A percentile compares a stretch with the other conserved stretches of the same genome.
phyloP scores from a whole-genome alignment of 2,797 vertebrate species.

The Sebastiscus albofasciatus region DNA sequence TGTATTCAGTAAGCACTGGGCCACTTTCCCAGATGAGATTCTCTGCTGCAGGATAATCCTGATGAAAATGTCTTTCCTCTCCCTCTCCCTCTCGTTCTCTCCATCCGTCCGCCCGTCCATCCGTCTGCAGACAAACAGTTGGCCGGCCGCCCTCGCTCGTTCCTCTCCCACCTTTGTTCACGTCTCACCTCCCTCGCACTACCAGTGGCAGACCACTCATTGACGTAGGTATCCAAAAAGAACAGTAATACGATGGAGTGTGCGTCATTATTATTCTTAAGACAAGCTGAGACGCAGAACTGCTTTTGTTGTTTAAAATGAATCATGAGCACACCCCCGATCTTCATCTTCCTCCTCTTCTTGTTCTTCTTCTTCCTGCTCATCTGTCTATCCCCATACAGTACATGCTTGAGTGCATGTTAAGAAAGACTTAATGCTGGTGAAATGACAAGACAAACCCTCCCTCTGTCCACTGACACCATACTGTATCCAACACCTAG shows the following conservation, averaged over 20 bases:
- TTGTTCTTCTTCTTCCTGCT: not conserved
- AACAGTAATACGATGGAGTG: not conserved
- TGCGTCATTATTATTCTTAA: conserved; percentile 9
- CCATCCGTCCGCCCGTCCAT: not conserved
- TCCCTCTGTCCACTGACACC: not conserved
- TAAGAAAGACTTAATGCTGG: not conserved
- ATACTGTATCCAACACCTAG: not conserved
- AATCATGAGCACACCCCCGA: conserved; percentile 19
- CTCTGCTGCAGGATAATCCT: conserved; percentile 65
- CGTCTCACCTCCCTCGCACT: conserved; percentile 29
- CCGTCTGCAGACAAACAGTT: not conserved
- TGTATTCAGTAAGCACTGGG: conserved; percentile 46
- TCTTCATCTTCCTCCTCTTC: not conserved
- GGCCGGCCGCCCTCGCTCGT: not conserved
- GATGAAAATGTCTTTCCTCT: conserved; percentile 55
- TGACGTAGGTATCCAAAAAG: conserved; percentile 9
- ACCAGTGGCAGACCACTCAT: not conserved
- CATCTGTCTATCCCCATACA: not conserved
- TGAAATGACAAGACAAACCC: not conserved
- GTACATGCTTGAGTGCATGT: not conserved
- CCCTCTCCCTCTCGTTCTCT: not conserved
- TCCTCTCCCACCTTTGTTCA: conserved; percentile 7
- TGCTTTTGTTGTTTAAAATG: conserved; percentile 14
- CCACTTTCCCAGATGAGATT: conserved; percentile 67
- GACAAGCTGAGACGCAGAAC: not conserved